These are phyloP conservation scores for Xiphophorus couchianus DNA, from an alignment of 2,113 vertebrate genomes.

Conservation along the genomic window DNA sequence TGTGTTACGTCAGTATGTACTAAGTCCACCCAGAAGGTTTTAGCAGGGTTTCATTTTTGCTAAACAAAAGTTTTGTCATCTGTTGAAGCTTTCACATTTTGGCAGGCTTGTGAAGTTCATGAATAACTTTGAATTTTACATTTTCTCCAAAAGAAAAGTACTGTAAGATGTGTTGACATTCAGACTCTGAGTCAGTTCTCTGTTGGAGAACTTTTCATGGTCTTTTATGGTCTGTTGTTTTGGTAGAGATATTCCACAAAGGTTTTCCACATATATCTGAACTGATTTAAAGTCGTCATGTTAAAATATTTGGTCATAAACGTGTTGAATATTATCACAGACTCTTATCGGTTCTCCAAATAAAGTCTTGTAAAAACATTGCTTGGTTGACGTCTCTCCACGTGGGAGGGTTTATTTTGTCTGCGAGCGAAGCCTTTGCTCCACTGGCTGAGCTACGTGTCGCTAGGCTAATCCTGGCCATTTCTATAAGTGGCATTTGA, in stretches of 20 bases:
- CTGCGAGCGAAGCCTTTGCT: background rate
- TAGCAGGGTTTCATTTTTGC: background rate
- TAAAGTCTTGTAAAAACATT: background rate
- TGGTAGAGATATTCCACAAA: background rate
- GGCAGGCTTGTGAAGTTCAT: background rate
- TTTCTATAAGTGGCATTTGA: conserved; percentile 69
- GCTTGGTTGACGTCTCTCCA: background rate
- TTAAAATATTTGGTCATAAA: background rate
- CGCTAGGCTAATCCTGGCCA: conserved; percentile 60
- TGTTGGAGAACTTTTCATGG: too few relatives aligned
- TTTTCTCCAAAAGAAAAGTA: background rate
- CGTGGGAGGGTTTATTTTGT: background rate
- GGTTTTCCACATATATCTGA: background rate
- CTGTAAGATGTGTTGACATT: too few relatives aligned
- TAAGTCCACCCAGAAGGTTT: background rate
- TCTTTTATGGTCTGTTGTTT: background rate
- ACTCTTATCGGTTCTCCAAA: background rate
- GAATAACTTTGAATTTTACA: background rate
- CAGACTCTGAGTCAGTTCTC: too few relatives aligned
- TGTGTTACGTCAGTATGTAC: background rate
- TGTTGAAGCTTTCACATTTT: too few relatives aligned
- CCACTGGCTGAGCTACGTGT: conserved; percentile 7
- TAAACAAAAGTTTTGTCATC: background rate
- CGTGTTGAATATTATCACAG: background rate
- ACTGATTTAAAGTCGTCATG: background rate